Conservation (phyloP, 1,140 invertebrate species). For the Lamellibrachia luymesi region DNA sequence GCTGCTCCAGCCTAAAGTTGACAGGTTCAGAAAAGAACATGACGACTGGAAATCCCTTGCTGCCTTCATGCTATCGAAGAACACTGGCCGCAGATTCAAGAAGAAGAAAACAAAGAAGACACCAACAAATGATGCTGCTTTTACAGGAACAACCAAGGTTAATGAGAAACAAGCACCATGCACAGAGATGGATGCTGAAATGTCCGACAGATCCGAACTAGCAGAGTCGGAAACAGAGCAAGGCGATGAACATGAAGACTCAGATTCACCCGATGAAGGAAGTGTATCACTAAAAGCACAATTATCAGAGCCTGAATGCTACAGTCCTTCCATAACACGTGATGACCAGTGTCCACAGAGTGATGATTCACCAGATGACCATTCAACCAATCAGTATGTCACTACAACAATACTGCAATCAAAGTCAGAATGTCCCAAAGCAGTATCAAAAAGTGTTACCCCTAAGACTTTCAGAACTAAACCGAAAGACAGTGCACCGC, state of each 20-base stretch:
- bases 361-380: background rate
- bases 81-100: constrained; percentile 37
- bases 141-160: too few species aligned
- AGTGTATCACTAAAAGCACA: background rate
- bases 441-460: background rate
- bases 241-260: background rate
- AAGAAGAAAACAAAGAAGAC: constrained; percentile 30
- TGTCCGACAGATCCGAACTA: background rate
- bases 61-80: constrained; percentile 36
- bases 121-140: background rate
- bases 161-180: background rate
- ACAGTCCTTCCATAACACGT: background rate
- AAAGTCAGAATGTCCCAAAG: background rate
- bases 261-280: background rate
- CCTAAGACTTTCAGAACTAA: background rate
- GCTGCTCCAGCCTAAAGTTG: constrained; percentile 31
- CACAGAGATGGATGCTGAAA: background rate
- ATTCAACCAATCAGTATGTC: background rate
- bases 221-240: background rate
- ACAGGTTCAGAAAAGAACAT: constrained; percentile 36
- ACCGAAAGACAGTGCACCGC: background rate
- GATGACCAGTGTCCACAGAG: background rate
- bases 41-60: constrained; percentile 41
- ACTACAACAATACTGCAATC: background rate
- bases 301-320: background rate